Base-by-base conservation (phyloP, 2,888 invertebrate species). In the Anoncus sp. region DNA sequence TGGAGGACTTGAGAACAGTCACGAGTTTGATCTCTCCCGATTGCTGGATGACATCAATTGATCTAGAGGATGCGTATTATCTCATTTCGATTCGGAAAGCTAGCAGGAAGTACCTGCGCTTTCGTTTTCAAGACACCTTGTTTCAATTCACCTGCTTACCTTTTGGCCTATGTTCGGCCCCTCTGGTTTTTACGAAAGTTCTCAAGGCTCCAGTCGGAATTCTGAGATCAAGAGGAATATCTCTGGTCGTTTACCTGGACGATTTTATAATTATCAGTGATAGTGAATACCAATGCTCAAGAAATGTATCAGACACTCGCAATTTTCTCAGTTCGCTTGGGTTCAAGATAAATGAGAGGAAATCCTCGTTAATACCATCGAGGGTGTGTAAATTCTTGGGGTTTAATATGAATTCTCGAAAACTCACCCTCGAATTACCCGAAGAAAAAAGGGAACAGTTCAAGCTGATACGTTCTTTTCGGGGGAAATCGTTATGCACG, bases 321-420 rank as follows among this genome's bases (percentile, higher is more conserved):
- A 7, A 31, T 3, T 40, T 40, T 40, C 18, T 66, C 3, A 22
- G 40, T 1, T 35, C 59, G 5, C 24, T 51, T 1, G 69, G 59
- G 0, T 69, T 59, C 14, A 22, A 49, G 1, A 20, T 59, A 18
- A 69, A 69, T 7, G 2, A 38, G 5, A 24, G 24, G 1, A 69
- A 69, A 14, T 45, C 59, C 14, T 1, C 2, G 6, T n/a, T 69
- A 3, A 31, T 24, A 1, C 24, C 59, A 9, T 18, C 31, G 3
- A n/a, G 20, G 10, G 31, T 45, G 22, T 67, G 67, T 14, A 43
- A 40, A 31, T 63, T 69, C 43, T 14, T 69, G 12, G 77, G 74
- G 0, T 78, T 78, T 45, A 3, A 69, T 9, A 14, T 78, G 7
- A 22, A 74, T 27, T 59, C 49, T 12, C 10, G 35, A 7, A 31